phyloP scores from a whole-genome alignment of 2,888 invertebrate genomes.

The Villa cingulata region DNA sequence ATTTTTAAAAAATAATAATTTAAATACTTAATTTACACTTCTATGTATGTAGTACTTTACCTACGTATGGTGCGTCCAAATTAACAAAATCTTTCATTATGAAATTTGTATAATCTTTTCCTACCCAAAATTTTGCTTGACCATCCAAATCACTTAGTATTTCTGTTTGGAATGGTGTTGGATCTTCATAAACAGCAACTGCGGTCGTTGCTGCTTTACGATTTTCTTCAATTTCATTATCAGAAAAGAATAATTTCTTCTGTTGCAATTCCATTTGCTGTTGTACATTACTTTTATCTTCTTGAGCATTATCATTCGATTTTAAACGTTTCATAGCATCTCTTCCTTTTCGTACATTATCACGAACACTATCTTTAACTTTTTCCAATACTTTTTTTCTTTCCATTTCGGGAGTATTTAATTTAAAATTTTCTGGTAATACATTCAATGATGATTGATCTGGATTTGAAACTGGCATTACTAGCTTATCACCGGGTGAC shows the following conservation, averaged over 20 bases:
- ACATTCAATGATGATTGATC: slow-evolving; percentile 18
- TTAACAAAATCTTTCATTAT: slow-evolving; percentile 89
- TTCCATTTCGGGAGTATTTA: slow-evolving; percentile 48
- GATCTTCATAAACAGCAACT: slow-evolving; percentile 27
- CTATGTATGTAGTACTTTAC: slow-evolving; percentile 29
- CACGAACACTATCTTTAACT: slow-evolving; percentile 37
- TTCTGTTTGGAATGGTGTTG: slow-evolving; percentile 23
- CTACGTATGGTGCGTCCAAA: slow-evolving; percentile 71
- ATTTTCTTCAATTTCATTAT: slow-evolving; percentile 27
- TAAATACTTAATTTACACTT: neutral
- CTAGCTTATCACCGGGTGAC: slow-evolving; percentile 50
- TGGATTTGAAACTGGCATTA: slow-evolving; percentile 32
- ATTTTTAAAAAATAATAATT: slow-evolving; percentile 3
- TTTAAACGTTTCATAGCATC: slow-evolving; percentile 41
- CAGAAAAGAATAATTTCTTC: slow-evolving; percentile 21
- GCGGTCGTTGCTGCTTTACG: slow-evolving; percentile 36
- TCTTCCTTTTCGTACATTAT: slow-evolving; percentile 39
- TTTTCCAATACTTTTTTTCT: slow-evolving; percentile 44
- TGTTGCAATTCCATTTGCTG: slow-evolving; percentile 20
- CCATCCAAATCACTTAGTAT: slow-evolving; percentile 40
- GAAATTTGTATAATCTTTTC: slow-evolving; percentile 93
- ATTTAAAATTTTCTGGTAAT: slow-evolving; percentile 38
- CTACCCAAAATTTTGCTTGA: slow-evolving; percentile 81
- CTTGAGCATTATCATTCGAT: slow-evolving; percentile 25
- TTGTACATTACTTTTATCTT: slow-evolving; percentile 20